Evolutionary conservation across 2,888 invertebrate genomes (phyloP).

Genomic region (Zaprionus bogoriensis): DNA sequence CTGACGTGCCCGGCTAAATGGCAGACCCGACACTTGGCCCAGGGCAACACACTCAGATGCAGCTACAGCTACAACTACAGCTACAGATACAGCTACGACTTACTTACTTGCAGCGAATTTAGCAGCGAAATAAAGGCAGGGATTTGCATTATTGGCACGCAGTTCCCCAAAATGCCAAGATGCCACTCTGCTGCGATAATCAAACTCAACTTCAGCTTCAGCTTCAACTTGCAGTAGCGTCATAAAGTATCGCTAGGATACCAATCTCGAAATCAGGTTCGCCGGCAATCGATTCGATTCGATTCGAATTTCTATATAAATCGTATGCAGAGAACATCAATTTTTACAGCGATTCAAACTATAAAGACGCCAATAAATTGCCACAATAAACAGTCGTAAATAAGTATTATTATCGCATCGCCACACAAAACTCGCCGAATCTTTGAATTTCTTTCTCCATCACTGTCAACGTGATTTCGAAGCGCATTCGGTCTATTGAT

Average conservation of each 20-base stretch:
- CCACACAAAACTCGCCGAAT: not conserved
- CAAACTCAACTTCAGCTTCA: constrained; percentile 38
- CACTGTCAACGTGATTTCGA: too few relatives aligned
- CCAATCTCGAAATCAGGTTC: constrained; percentile 15
- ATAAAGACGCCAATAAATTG: constrained; percentile 37
- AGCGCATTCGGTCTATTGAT: too few relatives aligned
- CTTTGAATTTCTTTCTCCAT: constrained; percentile 7
- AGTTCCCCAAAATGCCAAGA: constrained; percentile 61
- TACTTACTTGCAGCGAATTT: constrained; percentile 15
- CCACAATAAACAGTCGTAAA: constrained; percentile 26
- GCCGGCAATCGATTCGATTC: not conserved
- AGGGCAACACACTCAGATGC: constrained; percentile 1
- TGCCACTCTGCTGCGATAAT: constrained; percentile 36
- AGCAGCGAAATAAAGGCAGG: not conserved
- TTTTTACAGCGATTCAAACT: constrained; percentile 27
- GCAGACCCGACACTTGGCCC: constrained; percentile 38
- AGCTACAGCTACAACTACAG: too few relatives aligned
- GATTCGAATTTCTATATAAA: constrained; percentile 9
- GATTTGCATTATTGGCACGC: constrained; percentile 62
- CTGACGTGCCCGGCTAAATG: constrained; percentile 49
- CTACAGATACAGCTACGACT: not conserved
- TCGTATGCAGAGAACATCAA: constrained; percentile 26
- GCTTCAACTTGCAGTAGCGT: not conserved
- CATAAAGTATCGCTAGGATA: constrained; percentile 1
- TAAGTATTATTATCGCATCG: constrained; percentile 16